Base-by-base conservation (phyloP, 1,140 invertebrate genomes). In the Achroia grisella region DNA sequence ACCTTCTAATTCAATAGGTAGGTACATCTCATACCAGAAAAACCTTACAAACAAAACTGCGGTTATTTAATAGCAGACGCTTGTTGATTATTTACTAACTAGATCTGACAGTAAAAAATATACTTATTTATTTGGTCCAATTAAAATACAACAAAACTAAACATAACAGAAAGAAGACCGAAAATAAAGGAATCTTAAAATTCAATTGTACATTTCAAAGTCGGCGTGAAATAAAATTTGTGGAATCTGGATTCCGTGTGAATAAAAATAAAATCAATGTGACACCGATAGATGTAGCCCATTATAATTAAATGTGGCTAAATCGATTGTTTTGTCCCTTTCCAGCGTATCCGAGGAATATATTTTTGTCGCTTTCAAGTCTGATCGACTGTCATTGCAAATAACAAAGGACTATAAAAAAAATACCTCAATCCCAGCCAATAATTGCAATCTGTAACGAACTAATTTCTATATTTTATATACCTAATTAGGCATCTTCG, bases 391-490 rank as follows among this genome's bases (percentile, higher is more conserved):
- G 54, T 62, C 50, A 52, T 58, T 66, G 72, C 76, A 80, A 80
- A 80, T 80, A 73, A 80, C 66, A 44, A 39, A 49, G 69, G 65
- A 80, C 76, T 77, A 80, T 76, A 65, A 67, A 56, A 64, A 71
- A 68, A 72, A 65, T 23, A 3, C 6, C 2, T 6, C 17, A 44
- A 59, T n/a, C n/a, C n/a, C n/a, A n/a, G n/a, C n/a, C n/a, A n/a
- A n/a, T n/a, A n/a, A n/a, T n/a, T n/a, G n/a, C n/a, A n/a, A n/a
- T n/a, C n/a, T n/a, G n/a, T n/a, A n/a, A n/a, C n/a, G n/a, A n/a
- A n/a, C n/a, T n/a, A n/a, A n/a, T n/a, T n/a, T n/a, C n/a, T n/a
- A n/a, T n/a, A n/a, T n/a, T n/a, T n/a, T n/a, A n/a, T n/a, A n/a
- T n/a, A n/a, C n/a, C n/a, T n/a, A n/a, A n/a, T n/a, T n/a, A n/a